These are phyloP conservation scores for Palythoa grandiflora DNA, from an alignment of 92 coral and sea anemone genomes.

Conservation along the genomic window DNA sequence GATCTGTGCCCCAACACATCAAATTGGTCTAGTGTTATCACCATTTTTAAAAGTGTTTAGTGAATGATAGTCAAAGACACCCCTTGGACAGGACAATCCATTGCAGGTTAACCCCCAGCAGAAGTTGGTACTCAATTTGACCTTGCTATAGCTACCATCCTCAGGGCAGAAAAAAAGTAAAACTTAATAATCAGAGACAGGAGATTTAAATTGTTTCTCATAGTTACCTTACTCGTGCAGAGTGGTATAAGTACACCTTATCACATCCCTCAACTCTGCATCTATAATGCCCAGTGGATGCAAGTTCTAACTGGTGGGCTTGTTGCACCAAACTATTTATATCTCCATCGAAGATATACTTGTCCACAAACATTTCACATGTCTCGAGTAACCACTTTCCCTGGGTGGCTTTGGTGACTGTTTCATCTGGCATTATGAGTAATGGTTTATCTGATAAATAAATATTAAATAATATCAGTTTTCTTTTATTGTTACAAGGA, in stretches of 20 bases:
- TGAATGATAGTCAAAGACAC: background rate
- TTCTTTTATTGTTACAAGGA: background rate
- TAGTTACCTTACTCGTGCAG: conserved; percentile 71
- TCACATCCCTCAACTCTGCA: conserved; percentile 68
- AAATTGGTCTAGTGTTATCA: background rate
- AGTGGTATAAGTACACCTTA: conserved; percentile 65
- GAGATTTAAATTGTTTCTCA: background rate
- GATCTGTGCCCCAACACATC: too few relatives aligned
- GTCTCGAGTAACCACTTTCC: conserved; percentile 54
- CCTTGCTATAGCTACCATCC: background rate
- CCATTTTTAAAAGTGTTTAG: background rate
- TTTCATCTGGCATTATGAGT: conserved; percentile 48
- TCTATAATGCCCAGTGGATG: conserved; percentile 56
- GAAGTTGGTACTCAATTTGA: background rate
- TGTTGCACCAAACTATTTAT: conserved; percentile 57
- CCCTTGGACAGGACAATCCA: background rate
- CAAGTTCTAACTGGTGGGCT: conserved; percentile 59
- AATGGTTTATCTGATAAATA: conserved; percentile 48
- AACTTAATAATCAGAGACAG: too few relatives aligned
- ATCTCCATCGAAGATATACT: conserved; percentile 48
- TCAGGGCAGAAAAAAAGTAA: background rate
- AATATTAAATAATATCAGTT: background rate
- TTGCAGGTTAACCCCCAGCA: too few relatives aligned
- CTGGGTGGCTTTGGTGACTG: conserved; percentile 37
- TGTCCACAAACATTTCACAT: conserved; percentile 43